Percentiles rank a stretch among this genome's conserved stretches.
Conservation (phyloP, 64 coral and sea anemone genomes). For the Exaiptasia diaphana region DNA sequence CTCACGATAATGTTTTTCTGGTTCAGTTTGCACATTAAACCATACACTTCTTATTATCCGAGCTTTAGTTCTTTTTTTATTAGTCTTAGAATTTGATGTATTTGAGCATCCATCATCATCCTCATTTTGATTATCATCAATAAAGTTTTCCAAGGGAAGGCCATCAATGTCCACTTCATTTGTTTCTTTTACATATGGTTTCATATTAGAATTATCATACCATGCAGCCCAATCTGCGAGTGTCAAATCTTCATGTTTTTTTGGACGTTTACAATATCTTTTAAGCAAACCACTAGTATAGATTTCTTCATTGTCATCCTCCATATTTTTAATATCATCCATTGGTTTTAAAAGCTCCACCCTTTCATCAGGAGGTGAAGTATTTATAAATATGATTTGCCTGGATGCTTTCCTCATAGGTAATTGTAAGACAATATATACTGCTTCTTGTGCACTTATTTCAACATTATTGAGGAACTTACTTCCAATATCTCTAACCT, state of each 20-base stretch:
- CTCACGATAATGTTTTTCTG: conserved; percentile 42
- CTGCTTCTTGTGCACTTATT: conserved; percentile 45
- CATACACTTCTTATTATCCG: conserved; percentile 4
- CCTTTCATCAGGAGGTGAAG: conserved; percentile 41
- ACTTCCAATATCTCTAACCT: conserved; percentile 38
- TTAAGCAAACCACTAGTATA: conserved; percentile 50
- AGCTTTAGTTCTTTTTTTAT: conserved; percentile 33
- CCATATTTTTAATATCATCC: conserved; percentile 45
- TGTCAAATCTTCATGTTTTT: too few relatives aligned
- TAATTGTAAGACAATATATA: conserved; percentile 28
- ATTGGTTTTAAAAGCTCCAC: conserved; percentile 48
- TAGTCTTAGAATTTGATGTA: too few relatives aligned
- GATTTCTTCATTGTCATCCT: conserved; percentile 53
- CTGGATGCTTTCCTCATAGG: conserved; percentile 29
- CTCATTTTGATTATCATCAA: conserved; percentile 53
- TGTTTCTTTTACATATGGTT: too few relatives aligned
- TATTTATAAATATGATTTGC: conserved; percentile 33
- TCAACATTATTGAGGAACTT: conserved; percentile 34
- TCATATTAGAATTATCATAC: too few relatives aligned
- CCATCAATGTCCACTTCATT: too few relatives aligned
- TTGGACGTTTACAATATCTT: too few relatives aligned
- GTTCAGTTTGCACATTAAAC: conserved; percentile 17
- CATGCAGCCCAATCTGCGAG: conserved; percentile 67
- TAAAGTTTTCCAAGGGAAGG: conserved; percentile 47
- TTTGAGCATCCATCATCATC: too few relatives aligned